Conservation (phyloP, 2,113 vertebrate genomes). For the Bombycilla garrulus region DNA sequence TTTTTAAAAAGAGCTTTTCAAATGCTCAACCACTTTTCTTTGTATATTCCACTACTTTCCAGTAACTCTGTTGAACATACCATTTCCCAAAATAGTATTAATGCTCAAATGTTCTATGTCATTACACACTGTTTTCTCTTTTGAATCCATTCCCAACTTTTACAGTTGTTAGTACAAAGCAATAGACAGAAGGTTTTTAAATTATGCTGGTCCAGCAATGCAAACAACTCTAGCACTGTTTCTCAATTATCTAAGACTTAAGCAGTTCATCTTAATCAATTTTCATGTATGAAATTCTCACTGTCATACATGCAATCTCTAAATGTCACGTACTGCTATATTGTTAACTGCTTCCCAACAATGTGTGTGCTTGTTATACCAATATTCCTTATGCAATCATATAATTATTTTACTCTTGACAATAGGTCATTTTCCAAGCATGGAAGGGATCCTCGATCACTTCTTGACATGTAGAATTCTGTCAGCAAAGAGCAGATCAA, state of each 20-base stretch:
- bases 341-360: neutral
- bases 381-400: neutral
- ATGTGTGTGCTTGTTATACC: neutral
- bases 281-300: neutral
- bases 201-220: neutral
- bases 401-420: neutral
- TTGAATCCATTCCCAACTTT: neutral
- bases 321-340: neutral
- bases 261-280: neutral
- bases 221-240: neutral
- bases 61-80: neutral
- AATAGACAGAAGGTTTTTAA: neutral
- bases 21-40: neutral
- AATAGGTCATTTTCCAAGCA: neutral
- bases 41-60: neutral
- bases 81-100: neutral
- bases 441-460: neutral
- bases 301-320: neutral
- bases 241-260: neutral
- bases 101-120: neutral
- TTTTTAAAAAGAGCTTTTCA: neutral
- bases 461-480: neutral
- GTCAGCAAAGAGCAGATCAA: neutral
- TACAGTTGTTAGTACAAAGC: neutral
- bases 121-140: neutral